phyloP scores from a whole-genome alignment of 2,797 vertebrate genomes.

The Uromys caudimaculatus region DNA sequence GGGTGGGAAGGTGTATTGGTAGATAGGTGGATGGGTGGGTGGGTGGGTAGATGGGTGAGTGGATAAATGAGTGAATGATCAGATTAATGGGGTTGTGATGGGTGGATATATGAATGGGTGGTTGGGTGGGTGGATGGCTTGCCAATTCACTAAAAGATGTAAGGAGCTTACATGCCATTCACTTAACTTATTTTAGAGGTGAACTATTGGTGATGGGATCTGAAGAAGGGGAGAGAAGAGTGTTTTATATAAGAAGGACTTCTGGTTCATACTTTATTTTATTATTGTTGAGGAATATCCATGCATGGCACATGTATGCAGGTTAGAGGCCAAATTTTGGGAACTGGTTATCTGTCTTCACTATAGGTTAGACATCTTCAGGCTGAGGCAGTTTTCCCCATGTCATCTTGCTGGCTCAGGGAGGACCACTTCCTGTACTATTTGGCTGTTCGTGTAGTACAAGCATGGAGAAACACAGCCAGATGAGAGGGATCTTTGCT shows the following conservation, averaged over 20 bases:
- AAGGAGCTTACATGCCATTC: not conserved
- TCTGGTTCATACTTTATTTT: not conserved
- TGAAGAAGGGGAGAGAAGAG: not conserved
- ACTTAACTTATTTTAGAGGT: not conserved
- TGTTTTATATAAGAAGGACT: not conserved
- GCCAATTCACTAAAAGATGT: not conserved
- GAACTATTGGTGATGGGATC: not conserved
- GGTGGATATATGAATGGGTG: too few relatives aligned
- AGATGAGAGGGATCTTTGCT: too few relatives aligned
- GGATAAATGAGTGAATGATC: accelerated
- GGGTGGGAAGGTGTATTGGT: accelerated
- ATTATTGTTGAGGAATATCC: not conserved
- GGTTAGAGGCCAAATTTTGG: not conserved
- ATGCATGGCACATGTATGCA: too few relatives aligned
- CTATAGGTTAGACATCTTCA: not conserved
- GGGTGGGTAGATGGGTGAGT: not conserved
- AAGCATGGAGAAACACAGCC: too few relatives aligned
- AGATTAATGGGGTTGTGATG: accelerated
- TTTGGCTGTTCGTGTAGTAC: not conserved
- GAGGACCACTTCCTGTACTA: not conserved
- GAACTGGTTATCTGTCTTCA: not conserved
- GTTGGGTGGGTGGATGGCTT: not conserved
- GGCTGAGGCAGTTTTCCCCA: not conserved
- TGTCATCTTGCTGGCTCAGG: not conserved
- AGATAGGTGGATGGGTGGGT: not conserved